Base-by-base conservation (phyloP, 2,797 vertebrate species). In the Helarctos malayanus region DNA sequence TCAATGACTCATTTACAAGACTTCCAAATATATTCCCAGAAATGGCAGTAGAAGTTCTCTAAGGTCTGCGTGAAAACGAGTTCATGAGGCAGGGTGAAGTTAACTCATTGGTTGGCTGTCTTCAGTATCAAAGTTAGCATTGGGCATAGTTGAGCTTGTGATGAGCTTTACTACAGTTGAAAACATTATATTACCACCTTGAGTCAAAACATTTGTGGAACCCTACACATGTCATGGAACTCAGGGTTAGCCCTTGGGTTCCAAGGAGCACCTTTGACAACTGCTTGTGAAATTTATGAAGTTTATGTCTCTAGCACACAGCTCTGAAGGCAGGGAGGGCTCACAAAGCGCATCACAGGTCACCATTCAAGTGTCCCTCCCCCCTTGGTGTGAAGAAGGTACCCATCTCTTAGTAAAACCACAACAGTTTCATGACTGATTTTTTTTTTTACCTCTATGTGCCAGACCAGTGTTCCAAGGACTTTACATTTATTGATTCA, bases 1-100 rank as follows among this genome's bases (percentile, higher is more conserved):
- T 59, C 13, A 95, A 25, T 90, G 80, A 89, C 38, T 84, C 68
- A 75, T 89, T 94, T 78, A 19, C 8, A 69, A 81, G 86, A 86
- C n/a, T 90, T 92, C 78, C 78, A 95, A 75, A 35, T 89, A 23
- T 63, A 57, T 54, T 68, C 57, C 32, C 7, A 21, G 35, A 32
- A 86, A 61, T 63, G n/a, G 54, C 47, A 78, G 52, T 18, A 49
- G 45, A 56, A 45, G 23, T 27, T 78, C 76, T 73, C 12, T 1
- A 79, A 96, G 47, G 5, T 90, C 29, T 57, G 65, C 32, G 5
- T 78, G 35, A 27, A 35, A 93, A 84, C 18, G 59, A 13, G 10
- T n/a, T 54, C 95, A 32, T 7, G 23, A 68, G 11, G 38, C 14
- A 11, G 63, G 57, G 35, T 65, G n/a, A 75, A 63, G 27, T 49